Base-by-base conservation (phyloP, 2,797 vertebrate genomes). In the Chiloscyllium punctatum region DNA sequence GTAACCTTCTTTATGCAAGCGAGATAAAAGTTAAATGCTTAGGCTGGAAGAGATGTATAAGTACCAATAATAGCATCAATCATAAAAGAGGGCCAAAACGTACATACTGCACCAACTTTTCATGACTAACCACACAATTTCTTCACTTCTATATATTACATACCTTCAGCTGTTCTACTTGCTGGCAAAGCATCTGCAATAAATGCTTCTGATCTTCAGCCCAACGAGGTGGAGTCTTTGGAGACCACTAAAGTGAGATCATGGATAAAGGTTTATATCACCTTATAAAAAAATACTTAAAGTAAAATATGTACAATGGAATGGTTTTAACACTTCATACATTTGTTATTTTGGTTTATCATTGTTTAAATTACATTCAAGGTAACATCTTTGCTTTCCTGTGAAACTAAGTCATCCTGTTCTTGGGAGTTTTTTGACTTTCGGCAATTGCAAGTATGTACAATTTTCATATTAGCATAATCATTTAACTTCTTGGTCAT, bases 111-210 rank as follows among this genome's bases (percentile, higher is more conserved):
- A 91, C 30, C 7, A 66, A 18, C 9, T 91, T 33, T 37, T 16
- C 53, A 90, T 37, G 8, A 88, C 9, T 37, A 74, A 30, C 57
- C 88, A 84, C 18, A 84, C 37, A 48, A 82, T 92, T 79, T 15
- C 15, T 21, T 94, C 0, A 42, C 51, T 48, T 74, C 23, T 21
- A 30, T 21, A 92, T n/a, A 68, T 91, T 18, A 96, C 97, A 98
- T 96, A 99, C 99, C 98, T 99, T 99, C 96, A 99, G 98, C 30
- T 98, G 98, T 97, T 99, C 98, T 92, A 99, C 98, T 97, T 99
- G 98, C 96, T 99, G 98, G 97, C 98, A 99, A 87, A 99, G 98
- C 98, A 98, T 98, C 96, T 99, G 98, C 95, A 99, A 97, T 94
- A 99, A 97, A 96, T 97, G 98, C 97, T 98, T 99, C 96, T 99